phyloP scores from a whole-genome alignment of 2,113 vertebrate species.

The Pseudolaguvia tuberculata region DNA sequence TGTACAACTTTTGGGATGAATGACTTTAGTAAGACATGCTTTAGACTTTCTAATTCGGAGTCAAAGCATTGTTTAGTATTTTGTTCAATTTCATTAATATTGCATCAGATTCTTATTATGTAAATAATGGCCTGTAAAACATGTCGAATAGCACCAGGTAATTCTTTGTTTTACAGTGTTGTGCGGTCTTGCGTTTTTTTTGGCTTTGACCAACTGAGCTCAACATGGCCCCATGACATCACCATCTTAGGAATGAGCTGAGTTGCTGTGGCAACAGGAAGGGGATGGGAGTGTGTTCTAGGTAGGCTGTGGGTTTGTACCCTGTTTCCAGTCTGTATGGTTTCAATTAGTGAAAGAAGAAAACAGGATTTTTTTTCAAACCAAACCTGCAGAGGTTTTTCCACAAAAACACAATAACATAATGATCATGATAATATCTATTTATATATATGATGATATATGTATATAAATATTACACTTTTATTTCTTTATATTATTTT shows the following conservation, averaged over 20 bases:
- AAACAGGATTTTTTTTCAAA: constrained; percentile 13
- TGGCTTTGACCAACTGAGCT: neutral
- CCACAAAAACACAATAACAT: neutral
- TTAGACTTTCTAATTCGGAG: too few species aligned
- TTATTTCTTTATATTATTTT: neutral
- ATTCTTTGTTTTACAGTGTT: neutral
- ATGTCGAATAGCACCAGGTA: too few species aligned
- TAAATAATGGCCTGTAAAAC: too few species aligned
- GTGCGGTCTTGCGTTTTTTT: neutral
- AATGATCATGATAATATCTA: too few species aligned
- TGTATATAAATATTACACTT: too few species aligned
- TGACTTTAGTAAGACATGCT: too few species aligned
- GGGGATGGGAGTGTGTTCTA: constrained; percentile 38
- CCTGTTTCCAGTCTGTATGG: constrained; percentile 27
- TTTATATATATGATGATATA: too few species aligned
- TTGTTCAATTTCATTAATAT: too few species aligned
- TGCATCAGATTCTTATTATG: too few species aligned
- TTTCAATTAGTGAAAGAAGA: constrained; percentile 32
- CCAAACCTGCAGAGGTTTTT: constrained; percentile 4
- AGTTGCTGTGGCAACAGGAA: constrained; percentile 57
- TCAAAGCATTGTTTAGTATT: too few species aligned
- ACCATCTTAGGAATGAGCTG: constrained; percentile 37
- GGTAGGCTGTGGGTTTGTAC: constrained; percentile 38
- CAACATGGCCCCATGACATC: constrained; percentile 44
- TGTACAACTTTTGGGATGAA: too few species aligned